Conservation (phyloP, 2,888 invertebrate genomes). For the Diaprepes abbreviatus region DNA sequence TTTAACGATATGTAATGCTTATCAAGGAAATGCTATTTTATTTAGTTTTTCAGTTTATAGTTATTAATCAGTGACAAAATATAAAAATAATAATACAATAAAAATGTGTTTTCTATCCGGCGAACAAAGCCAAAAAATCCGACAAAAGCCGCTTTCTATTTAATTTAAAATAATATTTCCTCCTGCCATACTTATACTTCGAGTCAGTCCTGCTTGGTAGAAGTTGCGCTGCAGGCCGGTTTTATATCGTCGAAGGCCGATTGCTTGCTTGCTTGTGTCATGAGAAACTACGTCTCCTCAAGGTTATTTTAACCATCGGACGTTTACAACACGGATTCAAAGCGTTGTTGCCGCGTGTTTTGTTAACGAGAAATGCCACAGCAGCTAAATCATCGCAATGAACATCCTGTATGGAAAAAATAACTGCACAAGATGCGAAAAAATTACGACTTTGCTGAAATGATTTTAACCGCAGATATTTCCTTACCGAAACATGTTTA, state of each 20-base stretch:
- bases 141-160: slow-evolving; percentile 56
- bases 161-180: slow-evolving; percentile 54
- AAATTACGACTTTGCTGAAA: neutral
- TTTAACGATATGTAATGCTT: too few species aligned
- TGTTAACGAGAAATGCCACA: slow-evolving; percentile 42
- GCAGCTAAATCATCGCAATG: slow-evolving; percentile 43
- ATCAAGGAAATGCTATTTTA: too few species aligned
- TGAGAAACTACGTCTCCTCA: slow-evolving; percentile 60
- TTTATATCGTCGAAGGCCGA: slow-evolving; percentile 60
- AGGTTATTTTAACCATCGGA: slow-evolving; percentile 56
- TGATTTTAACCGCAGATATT: neutral
- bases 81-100: too few species aligned
- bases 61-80: too few species aligned
- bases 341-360: slow-evolving; percentile 36
- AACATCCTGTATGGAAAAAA: slow-evolving; percentile 34
- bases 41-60: too few species aligned
- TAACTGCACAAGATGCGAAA: neutral
- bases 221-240: slow-evolving; percentile 53
- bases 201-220: slow-evolving; percentile 30
- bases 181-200: slow-evolving; percentile 24
- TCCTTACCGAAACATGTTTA: neutral
- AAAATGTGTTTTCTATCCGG: slow-evolving; percentile 14
- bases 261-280: slow-evolving; percentile 59
- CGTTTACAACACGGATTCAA: slow-evolving; percentile 43
- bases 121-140: slow-evolving; percentile 11